Percentiles rank a stretch among this genome's conserved stretches.
Conservation (phyloP, 1,140 invertebrate species). For the Drosophila guanche region DNA sequence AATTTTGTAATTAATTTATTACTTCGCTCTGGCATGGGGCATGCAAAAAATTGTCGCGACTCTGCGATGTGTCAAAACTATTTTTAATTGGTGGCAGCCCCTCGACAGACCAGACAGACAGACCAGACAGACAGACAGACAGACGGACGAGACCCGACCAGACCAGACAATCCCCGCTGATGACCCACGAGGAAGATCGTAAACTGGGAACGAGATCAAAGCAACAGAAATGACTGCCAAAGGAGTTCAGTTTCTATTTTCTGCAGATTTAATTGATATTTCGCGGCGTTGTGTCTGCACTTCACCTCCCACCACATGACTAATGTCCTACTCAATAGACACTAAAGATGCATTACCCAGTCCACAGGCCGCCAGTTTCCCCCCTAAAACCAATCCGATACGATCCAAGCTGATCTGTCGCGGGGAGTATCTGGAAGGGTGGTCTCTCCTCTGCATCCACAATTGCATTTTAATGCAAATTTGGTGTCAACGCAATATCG, state of each 20-base stretch:
- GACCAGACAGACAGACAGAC: constrained; percentile 10
- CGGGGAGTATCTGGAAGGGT: neutral
- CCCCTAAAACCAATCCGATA: constrained; percentile 17
- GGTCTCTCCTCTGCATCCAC: constrained; percentile 30
- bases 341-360: constrained; percentile 77
- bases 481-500: constrained; percentile 82
- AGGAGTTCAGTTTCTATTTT: constrained; percentile 70
- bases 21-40: constrained; percentile 14
- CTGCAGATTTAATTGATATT: constrained; percentile 71
- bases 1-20: constrained; percentile 79
- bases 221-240: constrained; percentile 29
- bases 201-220: constrained; percentile 70
- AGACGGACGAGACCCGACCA: neutral
- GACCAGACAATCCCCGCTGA: constrained; percentile 2
- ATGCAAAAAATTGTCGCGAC: constrained; percentile 46
- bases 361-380: neutral
- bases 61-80: constrained; percentile 75
- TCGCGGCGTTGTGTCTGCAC: constrained; percentile 54
- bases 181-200: constrained; percentile 47
- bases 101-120: constrained; percentile 12
- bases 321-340: constrained; percentile 81
- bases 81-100: constrained; percentile 67
- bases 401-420: constrained; percentile 19
- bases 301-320: constrained; percentile 50
- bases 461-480: constrained; percentile 82